Percentiles rank a stretch among this genome's conserved stretches.
Conservation (phyloP, 2,888 invertebrate genomes). For the Xylota sylvarum region DNA sequence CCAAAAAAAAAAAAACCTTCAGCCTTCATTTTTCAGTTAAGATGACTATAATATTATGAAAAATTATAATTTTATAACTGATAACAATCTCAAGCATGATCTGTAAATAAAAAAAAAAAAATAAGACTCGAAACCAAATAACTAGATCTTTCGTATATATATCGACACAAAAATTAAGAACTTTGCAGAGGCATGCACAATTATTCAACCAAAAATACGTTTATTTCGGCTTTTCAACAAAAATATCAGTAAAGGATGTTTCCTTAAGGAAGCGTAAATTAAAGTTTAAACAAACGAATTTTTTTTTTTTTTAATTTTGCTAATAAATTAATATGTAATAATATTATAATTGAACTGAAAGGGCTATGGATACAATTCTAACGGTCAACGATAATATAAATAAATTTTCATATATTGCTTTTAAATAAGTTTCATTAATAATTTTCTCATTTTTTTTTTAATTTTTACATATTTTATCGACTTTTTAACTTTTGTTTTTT, state of each 20-base stretch:
- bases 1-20: no score
- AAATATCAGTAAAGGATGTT: constrained; percentile 32
- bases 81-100: not conserved
- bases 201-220: constrained; percentile 37
- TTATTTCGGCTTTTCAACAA: constrained; percentile 54
- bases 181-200: constrained; percentile 2
- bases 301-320: not conserved
- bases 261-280: constrained; percentile 36
- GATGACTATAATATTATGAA: no score
- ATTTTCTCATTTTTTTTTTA: not conserved
- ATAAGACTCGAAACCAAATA: not conserved
- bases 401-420: constrained; percentile 29
- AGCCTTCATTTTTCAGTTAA: no score
- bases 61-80: no score
- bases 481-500: constrained; percentile 12
- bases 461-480: not conserved
- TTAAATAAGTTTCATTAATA: constrained; percentile 11
- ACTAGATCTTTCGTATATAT: not conserved
- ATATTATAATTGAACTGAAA: constrained; percentile 37
- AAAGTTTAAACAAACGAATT: constrained; percentile 12
- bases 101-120: not conserved
- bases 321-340: constrained; percentile 26
- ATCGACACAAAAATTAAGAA: not conserved
- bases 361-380: constrained; percentile 18
- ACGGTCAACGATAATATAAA: constrained; percentile 26